phyloP scores from a whole-genome alignment of 2,113 vertebrate genomes.

The Tyrannus savana region DNA sequence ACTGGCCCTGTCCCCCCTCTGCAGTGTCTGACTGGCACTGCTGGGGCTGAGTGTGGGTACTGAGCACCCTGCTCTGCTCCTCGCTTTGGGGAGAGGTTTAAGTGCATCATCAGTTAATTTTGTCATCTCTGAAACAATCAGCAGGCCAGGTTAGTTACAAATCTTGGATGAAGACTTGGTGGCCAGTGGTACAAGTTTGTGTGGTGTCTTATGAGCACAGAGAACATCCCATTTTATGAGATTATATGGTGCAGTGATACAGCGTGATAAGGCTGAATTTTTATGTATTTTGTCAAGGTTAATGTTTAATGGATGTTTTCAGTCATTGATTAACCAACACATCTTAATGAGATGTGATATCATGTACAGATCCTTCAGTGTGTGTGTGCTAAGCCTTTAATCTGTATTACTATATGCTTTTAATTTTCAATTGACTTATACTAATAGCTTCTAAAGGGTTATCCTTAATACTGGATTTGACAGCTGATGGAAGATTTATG shows the following conservation, averaged over 20 bases:
- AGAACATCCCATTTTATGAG: not conserved
- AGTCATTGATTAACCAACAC: not conserved
- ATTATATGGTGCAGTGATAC: not conserved
- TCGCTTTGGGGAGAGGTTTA: not conserved
- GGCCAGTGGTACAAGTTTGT: not conserved
- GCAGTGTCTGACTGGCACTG: not conserved
- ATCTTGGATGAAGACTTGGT: not conserved
- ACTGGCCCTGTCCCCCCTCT: not conserved
- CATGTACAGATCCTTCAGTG: not conserved
- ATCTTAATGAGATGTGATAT: not conserved
- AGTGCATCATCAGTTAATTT: not conserved
- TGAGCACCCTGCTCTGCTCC: not conserved
- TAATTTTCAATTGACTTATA: constrained; percentile 5
- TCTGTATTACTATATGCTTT: constrained; percentile 13
- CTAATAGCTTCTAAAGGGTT: not conserved
- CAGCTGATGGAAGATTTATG: not conserved
- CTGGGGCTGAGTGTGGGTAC: not conserved
- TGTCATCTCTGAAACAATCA: not conserved
- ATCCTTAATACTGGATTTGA: not conserved
- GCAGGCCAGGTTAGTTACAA: not conserved
- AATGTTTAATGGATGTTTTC: constrained; percentile 3
- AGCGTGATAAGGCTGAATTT: not conserved
- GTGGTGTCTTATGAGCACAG: not conserved
- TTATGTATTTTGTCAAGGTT: not conserved
- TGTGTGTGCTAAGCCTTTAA: not conserved